Base-by-base conservation (phyloP, 2,113 vertebrate species). In the Monarcha castaneiventris region DNA sequence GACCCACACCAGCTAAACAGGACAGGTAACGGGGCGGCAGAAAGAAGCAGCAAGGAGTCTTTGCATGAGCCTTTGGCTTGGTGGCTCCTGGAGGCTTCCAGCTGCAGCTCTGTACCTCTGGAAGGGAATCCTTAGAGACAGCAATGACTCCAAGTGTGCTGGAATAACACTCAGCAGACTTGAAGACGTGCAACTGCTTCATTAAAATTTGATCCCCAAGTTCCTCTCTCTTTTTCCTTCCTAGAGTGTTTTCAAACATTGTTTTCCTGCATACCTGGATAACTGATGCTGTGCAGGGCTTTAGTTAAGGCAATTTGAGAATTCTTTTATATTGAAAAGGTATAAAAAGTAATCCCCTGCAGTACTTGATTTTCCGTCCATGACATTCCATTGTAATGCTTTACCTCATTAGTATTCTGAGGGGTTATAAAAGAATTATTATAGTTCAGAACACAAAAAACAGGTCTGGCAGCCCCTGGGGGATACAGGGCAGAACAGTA, bases 241-340 rank as follows among this genome's bases (percentile, higher is more conserved):
- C 64, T 54, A 19, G 73, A 82, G 17, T 84, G 72, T 62, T 93
- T 96, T 83, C 76, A 56, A 48, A 86, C 2, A 3, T 35, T 80
- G 14, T 56, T 91, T 63, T 77, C 90, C n/a, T 77, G 11, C 49
- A 83, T 59, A 90, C 59, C 68, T 64, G 46, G 59, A 75, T 88
- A 74, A 64, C 55, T 7, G 23, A 76, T 61, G 63, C 22, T 63
- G 27, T 75, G 63, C 61, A 69, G 72, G 51, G 90, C 76, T 94
- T 93, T 71, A 75, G 48, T 87, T 94, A 74, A 96, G 74, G 91
- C 84, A 93, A 96, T 95, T 83, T 94, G 68, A 95, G 93, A 89
- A 77, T 93, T 93, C 51, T 51, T 92, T 69, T 89, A 75, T 82
- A 96, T 67, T 94, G 87, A 90, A 95, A 96, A 91, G 16, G 35